These are phyloP conservation scores for Eubasilissa regina DNA, from an alignment of 1,140 invertebrate genomes.

Conservation along the genomic window DNA sequence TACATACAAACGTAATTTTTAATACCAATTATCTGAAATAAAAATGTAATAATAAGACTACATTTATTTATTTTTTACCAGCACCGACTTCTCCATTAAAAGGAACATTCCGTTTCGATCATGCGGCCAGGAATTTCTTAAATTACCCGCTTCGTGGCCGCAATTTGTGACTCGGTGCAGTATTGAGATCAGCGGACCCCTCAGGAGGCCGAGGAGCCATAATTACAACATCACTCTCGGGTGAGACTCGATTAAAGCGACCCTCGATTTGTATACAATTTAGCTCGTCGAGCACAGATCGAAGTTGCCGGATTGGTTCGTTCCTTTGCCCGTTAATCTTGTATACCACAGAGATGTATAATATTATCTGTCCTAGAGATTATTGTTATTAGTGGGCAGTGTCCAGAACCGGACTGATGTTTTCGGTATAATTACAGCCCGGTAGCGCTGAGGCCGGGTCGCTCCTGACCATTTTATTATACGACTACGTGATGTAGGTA, in stretches of 20 bases:
- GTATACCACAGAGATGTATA: constrained; percentile 2
- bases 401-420: constrained; percentile 18
- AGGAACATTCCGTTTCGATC: constrained; percentile 16
- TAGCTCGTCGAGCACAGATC: background rate
- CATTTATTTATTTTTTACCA: too few relatives aligned
- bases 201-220: background rate
- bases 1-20: too few relatives aligned
- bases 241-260: background rate
- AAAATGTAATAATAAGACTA: too few relatives aligned
- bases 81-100: background rate
- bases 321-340: background rate
- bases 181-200: constrained; percentile 27
- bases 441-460: constrained; percentile 27
- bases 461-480: constrained; percentile 57
- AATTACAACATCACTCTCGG: constrained; percentile 1
- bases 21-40: too few relatives aligned
- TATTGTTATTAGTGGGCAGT: constrained; percentile 56
- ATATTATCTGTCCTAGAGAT: constrained; percentile 59
- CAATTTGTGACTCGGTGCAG: constrained; percentile 26
- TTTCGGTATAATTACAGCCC: constrained; percentile 56
- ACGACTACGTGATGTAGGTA: constrained; percentile 59
- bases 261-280: background rate
- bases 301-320: background rate
- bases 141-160: constrained; percentile 19
- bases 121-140: constrained; percentile 13